These are phyloP conservation scores for Amyelois transitella DNA, from an alignment of 1,140 invertebrate species.

Conservation along the genomic window DNA sequence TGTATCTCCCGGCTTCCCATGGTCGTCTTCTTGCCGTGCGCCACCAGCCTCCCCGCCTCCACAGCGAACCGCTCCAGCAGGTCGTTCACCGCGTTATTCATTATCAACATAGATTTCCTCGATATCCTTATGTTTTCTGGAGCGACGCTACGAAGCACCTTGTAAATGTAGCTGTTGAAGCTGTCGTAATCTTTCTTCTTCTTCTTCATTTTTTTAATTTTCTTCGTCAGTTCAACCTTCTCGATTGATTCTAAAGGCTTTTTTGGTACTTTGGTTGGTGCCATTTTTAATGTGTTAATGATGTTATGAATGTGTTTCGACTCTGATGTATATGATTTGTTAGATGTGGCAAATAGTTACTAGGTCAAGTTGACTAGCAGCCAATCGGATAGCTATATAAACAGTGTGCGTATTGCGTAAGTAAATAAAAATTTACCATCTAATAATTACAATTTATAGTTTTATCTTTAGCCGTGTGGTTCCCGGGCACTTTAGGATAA, in stretches of 20 bases:
- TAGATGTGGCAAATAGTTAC: too few species aligned
- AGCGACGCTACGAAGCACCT: conserved; percentile 69
- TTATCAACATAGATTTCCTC: conserved; percentile 75
- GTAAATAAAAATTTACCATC: too few species aligned
- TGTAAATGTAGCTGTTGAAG: conserved; percentile 84
- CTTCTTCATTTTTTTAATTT: conserved; percentile 47
- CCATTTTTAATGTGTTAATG: conserved; percentile 36
- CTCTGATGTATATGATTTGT: too few species aligned
- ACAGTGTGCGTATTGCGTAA: too few species aligned
- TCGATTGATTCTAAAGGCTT: conserved; percentile 30
- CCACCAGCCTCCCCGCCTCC: conserved; percentile 69
- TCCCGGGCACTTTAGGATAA: too few species aligned
- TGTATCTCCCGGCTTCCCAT: conserved; percentile 66
- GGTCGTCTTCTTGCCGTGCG: conserved; percentile 76
- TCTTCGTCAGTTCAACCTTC: too few species aligned
- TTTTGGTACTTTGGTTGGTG: conserved; percentile 33
- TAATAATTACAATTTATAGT: too few species aligned
- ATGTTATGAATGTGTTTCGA: too few species aligned
- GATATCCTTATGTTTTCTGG: conserved; percentile 60
- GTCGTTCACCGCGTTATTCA: conserved; percentile 77
- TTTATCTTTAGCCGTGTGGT: too few species aligned
- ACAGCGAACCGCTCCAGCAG: conserved; percentile 77
- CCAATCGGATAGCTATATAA: too few species aligned
- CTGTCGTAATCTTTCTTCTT: conserved; percentile 78
- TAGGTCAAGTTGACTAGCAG: too few species aligned